Evolutionary conservation across 30 jellyfish, hydroid and myxozoan species (phyloP).

Genomic region (Aurelia sp.): DNA sequence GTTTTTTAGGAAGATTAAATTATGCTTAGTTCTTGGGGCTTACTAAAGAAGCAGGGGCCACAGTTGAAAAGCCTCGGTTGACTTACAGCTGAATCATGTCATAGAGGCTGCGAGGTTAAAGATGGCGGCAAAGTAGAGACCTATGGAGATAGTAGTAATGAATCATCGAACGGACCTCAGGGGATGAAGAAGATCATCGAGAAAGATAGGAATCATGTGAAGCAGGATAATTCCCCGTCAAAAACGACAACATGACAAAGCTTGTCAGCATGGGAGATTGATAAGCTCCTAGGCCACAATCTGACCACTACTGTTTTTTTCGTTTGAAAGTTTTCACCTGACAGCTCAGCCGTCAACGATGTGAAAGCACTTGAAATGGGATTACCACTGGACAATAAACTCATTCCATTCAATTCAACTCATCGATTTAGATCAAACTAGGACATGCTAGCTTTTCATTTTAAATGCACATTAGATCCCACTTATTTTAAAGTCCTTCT

Average conservation of each 20-base stretch:
- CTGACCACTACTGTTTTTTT: slow-evolving; percentile 70
- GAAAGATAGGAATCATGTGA: slow-evolving; percentile 30
- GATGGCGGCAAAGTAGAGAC: neutral
- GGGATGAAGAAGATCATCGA: neutral
- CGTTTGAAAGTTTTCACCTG: slow-evolving; percentile 76
- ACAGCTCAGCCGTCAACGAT: slow-evolving; percentile 58
- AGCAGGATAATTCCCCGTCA: slow-evolving; percentile 71
- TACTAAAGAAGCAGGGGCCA: too few relatives aligned
- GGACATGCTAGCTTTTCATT: slow-evolving; percentile 20
- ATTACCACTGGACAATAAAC: slow-evolving; percentile 49
- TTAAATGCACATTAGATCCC: too few relatives aligned
- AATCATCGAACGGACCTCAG: neutral
- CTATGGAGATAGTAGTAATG: neutral
- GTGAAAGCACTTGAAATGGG: slow-evolving; percentile 42
- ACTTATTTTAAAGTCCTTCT: too few relatives aligned
- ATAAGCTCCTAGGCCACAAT: slow-evolving; percentile 69
- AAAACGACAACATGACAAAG: slow-evolving; percentile 64
- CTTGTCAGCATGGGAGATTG: slow-evolving; percentile 80
- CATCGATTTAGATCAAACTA: slow-evolving; percentile 19
- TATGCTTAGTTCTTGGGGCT: too few relatives aligned
- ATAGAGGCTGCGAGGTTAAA: too few relatives aligned
- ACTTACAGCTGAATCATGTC: too few relatives aligned
- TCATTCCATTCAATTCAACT: slow-evolving; percentile 54
- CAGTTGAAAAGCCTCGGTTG: too few relatives aligned
- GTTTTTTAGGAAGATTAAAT: too few relatives aligned